phyloP scores from a whole-genome alignment of 2,113 vertebrate species.

The Dipodomys merriami region DNA sequence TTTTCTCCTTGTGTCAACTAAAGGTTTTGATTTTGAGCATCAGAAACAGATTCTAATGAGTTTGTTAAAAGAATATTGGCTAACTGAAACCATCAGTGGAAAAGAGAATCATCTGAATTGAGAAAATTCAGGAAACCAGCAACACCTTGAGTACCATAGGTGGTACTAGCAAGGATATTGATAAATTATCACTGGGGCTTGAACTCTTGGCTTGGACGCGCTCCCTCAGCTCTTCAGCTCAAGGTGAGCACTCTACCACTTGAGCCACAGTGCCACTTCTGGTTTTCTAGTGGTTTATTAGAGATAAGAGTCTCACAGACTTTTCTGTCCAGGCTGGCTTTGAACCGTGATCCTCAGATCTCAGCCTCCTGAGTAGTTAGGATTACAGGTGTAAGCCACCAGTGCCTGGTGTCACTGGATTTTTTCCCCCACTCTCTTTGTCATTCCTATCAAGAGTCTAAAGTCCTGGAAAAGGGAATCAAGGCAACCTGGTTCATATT shows the following conservation, averaged over 20 bases:
- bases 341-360: too few relatives aligned
- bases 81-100: background rate
- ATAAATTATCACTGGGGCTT: background rate
- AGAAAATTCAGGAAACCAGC: background rate
- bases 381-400: too few relatives aligned
- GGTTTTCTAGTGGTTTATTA: too few relatives aligned
- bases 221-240: too few relatives aligned
- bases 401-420: too few relatives aligned
- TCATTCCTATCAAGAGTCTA: background rate
- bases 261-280: too few relatives aligned
- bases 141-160: background rate
- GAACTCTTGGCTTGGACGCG: too few relatives aligned
- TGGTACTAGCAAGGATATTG: background rate
- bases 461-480: background rate
- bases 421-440: background rate
- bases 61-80: background rate
- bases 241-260: too few relatives aligned
- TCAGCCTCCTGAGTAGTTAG: too few relatives aligned
- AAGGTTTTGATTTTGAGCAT: constrained; percentile 22
- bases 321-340: too few relatives aligned
- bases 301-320: too few relatives aligned
- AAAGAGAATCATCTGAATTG: background rate
- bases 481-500: background rate
- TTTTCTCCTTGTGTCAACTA: background rate
- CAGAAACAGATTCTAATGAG: constrained; percentile 9